Evolutionary conservation across 2,888 invertebrate genomes (phyloP), one percentile per base, ranked within the genome.

Genomic region (Parnassius orleans): DNA sequence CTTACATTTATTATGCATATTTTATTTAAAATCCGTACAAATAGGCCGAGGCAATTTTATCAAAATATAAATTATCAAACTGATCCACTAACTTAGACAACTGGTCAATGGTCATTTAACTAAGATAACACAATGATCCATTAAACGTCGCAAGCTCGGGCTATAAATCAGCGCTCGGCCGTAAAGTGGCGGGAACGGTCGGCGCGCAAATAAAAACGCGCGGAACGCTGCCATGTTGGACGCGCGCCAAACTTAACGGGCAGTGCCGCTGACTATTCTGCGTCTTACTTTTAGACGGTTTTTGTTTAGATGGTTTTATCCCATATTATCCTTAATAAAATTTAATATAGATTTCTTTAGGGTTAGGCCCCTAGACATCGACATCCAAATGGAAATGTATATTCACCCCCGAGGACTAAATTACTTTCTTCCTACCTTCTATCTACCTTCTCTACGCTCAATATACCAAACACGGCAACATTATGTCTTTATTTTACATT

Each of bases 131-230:
- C 62, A 62, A 62, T 62, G 57, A 57, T 53, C 57, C 57, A 50
- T 62, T 48, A 48, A 57, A 53, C 42, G 57, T 54, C 56, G 56
- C 56, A 68, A 63, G 64, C 60, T 64, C 56, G 61, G 60, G 60
- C 63, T 67, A 69, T 71, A 69, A 72, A 72, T 72, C 68, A 70
- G 66, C 48, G 48, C 11, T 48, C 14, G 11, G 48, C 14, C 11
- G 48, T 48, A 48, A 48, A 48, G 14, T 56, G 63, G 66, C 63
- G 63, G 66, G 69, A 65, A 64, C 68, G 65, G 65, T 66, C 66
- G 66, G 66, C 66, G 60, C 67, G 48, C 48, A 63, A 69, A 69
- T 67, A 68, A 68, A 66, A 68, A 64, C 60, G 57, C 63, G 59
- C 61, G 54, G 53, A 58, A 53, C 50, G 57, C 57, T 65, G 61